Evolutionary conservation across 2,797 vertebrate genomes (phyloP), one percentile per base, ranked within the genome.

Genomic region (Potorous gilbertii): DNA sequence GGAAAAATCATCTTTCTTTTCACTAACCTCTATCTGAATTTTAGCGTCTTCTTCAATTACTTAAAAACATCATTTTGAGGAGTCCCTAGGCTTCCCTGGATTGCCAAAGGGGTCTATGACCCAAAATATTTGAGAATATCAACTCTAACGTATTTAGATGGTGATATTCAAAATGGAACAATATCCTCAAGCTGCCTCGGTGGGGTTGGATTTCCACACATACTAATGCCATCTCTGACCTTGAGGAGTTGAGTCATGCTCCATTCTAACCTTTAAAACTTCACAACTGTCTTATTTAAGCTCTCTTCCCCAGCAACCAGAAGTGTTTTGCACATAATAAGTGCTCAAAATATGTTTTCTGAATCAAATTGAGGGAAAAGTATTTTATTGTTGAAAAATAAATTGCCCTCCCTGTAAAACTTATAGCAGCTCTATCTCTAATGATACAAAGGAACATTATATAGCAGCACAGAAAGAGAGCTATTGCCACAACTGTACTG

Each of bases 391-490:
- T 0, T 91, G 92, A 95, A 96, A 50, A 91, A 93, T 94, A 93
- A 96, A 93, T 96, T 92, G 93, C 91, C 96, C 95, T 10, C 54
- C 93, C 95, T 74, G 50, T 27, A 90, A 92, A 95, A 55, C 1
- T 12, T 6, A n/a, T 0, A 52, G 6, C 24, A 92, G 59, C 91
- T 91, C 40, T 93, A 54, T 62, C 95, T 27, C 55, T 90, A 92
- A 91, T 94, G 96, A 93, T n/a, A 90, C 94, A 97, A 21, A 16
- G 1, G n/a, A 92, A 74, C 56, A 4, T 56, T 93, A 13, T 92
- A 55, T 89, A 96, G 56, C 54, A 94, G 96, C 27, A 50, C 90
- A 96, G 91, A 94, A 96, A 46, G 92, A 62, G 66, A 98, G 93
- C 94, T 59, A 5, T 90, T 91, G 92, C 87, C 55, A 95, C 31